Base-by-base conservation (phyloP, 1,140 invertebrate genomes). In the Chelonus insularis region DNA sequence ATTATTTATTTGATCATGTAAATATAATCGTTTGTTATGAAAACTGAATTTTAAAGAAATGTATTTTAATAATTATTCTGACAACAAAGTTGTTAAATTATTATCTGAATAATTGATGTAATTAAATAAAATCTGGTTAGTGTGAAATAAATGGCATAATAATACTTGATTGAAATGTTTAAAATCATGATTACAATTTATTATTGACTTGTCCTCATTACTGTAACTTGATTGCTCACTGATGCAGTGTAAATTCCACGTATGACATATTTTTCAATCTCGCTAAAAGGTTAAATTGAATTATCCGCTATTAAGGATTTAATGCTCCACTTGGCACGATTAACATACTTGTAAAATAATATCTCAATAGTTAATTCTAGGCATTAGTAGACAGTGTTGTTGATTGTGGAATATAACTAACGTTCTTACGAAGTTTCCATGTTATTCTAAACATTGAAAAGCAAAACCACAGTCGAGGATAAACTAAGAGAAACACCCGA, bases 281-380 rank as follows among this genome's bases (percentile, higher is more conserved):
- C 12, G 18, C 11, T 58, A 14, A 60, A 60, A 52, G 34, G 57
- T 29, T 23, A 60, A 52, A 52, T 51, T 14, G 39, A 60, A 60
- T 60, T 51, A 60, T 9, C 36, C 11, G 48, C 47, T 37, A 60
- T 52, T 41, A 60, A 25, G 48, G 32, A 25, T 52, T 60, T 52
- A 60, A 60, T 60, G 36, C 18, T 60, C 36, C 34, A 52, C 48
- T 39, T 60, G 48, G 4, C 21, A 52, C 21, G 16, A 60, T 60
- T 60, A 51, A 18, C 57, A 52, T 60, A 60, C 47, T 41, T 43
- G 34, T 25, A 56, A 43, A 18, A 50, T 11, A 51, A 34, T 39
- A 14, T 34, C 9, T 52, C 32, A 41, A 60, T 51, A 20, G 12
- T 16, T 18, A 32, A 60, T 47, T 52, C 21, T 37, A 32, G 23